Percentiles rank a stretch among this genome's conserved stretches.
Evolutionary conservation across 2,797 vertebrate species (phyloP).

Genomic region (Picus viridis): DNA sequence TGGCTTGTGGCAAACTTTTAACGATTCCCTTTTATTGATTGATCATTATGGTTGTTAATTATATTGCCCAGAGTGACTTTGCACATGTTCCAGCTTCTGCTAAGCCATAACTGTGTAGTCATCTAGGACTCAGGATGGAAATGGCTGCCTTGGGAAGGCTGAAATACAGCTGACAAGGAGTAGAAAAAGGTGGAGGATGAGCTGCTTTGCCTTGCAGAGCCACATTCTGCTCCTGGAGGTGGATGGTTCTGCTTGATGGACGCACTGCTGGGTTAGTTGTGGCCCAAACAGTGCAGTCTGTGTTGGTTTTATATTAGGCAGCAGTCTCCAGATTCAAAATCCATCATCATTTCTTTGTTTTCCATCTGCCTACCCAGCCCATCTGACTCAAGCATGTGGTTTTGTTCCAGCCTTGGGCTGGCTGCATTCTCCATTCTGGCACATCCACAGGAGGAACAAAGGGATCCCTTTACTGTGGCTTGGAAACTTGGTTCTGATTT

Average conservation of each 20-base stretch:
- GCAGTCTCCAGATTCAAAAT: background rate
- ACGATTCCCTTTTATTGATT: background rate
- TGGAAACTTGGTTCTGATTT: background rate
- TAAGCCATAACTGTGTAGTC: background rate
- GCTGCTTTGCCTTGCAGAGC: constrained; percentile 35
- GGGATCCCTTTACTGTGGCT: background rate
- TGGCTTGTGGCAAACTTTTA: constrained; percentile 12
- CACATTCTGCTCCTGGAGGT: background rate
- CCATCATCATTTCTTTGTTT: background rate
- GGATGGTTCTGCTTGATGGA: background rate
- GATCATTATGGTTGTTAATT: constrained; percentile 22
- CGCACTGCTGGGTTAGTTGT: background rate
- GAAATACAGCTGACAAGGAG: constrained; percentile 6
- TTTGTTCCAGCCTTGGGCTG: background rate
- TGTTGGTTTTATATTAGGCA: background rate
- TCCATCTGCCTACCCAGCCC: background rate
- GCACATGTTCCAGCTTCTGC: background rate
- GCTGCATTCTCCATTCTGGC: background rate
- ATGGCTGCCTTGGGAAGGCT: background rate
- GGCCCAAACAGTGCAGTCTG: background rate
- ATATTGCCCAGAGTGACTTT: constrained; percentile 7
- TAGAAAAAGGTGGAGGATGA: background rate
- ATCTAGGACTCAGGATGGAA: background rate
- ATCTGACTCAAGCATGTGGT: background rate
- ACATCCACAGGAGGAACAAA: background rate